Conservation (phyloP, 2,113 vertebrate species). For the Aviceda subcristata region DNA sequence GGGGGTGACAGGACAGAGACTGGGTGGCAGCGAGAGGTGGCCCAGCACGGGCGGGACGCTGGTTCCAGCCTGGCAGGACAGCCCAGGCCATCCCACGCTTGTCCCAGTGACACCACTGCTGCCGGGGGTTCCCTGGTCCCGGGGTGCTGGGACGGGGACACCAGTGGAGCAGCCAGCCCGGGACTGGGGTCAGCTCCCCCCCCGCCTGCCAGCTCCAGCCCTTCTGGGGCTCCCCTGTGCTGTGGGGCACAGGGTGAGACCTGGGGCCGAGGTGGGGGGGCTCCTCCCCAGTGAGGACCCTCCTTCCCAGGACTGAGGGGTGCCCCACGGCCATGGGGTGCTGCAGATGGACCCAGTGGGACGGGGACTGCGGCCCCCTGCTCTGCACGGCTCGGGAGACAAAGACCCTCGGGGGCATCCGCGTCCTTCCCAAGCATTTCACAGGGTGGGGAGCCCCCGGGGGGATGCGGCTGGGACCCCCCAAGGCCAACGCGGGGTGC, state of each 20-base stretch:
- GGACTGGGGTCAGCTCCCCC: not conserved
- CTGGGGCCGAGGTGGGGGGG: not conserved
- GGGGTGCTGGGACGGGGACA: not conserved
- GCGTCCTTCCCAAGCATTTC: rapidly evolving
- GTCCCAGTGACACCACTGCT: rapidly evolving
- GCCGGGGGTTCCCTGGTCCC: not conserved
- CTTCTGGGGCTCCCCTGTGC: too few species aligned
- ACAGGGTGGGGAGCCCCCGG: too few species aligned
- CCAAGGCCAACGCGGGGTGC: too few species aligned
- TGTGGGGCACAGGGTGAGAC: not conserved
- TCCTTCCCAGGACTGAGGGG: not conserved
- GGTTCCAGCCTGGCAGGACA: not conserved
- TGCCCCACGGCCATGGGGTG: not conserved
- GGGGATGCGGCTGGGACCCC: not conserved
- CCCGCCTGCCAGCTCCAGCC: not conserved
- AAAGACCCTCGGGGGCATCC: rapidly evolving
- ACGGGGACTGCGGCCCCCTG: rapidly evolving
- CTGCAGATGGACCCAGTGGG: rapidly evolving
- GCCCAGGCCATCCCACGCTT: rapidly evolving
- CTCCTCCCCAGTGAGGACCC: too few species aligned
- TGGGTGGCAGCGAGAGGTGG: not conserved
- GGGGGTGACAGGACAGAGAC: not conserved
- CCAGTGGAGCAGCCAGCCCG: rapidly evolving
- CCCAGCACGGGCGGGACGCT: not conserved
- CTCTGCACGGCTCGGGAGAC: not conserved